Evolutionary conservation across 1,140 invertebrate genomes (phyloP), one percentile per base, ranked within the genome.

Genomic region (Drosophila asahinai): DNA sequence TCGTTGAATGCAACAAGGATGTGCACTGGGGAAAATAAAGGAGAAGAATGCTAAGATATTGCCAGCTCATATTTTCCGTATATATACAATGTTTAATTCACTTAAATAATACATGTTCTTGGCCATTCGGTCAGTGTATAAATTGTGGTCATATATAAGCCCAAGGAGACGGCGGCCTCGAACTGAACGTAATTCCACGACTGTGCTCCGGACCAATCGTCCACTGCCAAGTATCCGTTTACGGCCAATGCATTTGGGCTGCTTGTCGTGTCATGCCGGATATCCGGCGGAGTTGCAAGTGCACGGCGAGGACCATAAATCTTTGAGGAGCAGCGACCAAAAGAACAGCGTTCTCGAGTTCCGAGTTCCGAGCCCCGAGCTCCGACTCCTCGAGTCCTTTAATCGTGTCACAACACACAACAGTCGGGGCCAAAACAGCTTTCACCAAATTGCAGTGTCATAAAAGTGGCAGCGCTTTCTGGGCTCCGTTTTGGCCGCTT

Each of bases 231-330:
- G 62, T 77, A 64, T 77, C 55, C 67, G 58, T 79, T 67, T 55
- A 61, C 47, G 67, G 49, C 48, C 75, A 77, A 36, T 80, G 76
- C 65, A 80, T 71, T 83, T 79, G 45, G 65, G 62, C 64, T 59
- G 82, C 68, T 80, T 80, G 68, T 72, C 74, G 87, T 91, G 83
- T 82, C 89, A 86, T 72, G 54, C 42, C 78, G 81, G 87, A 91
- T 81, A 82, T 91, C 83, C 81, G 83, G 57, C 81, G 42, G 62
- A 82, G 79, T 82, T 89, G 81, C 80, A 81, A 90, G 81, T 80
- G 72, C 73, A 78, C 14, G 67, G 75, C 60, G 62, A 74, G 77
- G 19, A 67, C 81, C 66, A 89, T 89, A 90, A 89, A 86, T 89
- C 75, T 75, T 78, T 38, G 54, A 59, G 51, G 61, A 74, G 80